A percentile compares a stretch with the other conserved stretches of the same genome.
Evolutionary conservation across 2,113 vertebrate genomes (phyloP).

Genomic region (Hoplias malabaricus): DNA sequence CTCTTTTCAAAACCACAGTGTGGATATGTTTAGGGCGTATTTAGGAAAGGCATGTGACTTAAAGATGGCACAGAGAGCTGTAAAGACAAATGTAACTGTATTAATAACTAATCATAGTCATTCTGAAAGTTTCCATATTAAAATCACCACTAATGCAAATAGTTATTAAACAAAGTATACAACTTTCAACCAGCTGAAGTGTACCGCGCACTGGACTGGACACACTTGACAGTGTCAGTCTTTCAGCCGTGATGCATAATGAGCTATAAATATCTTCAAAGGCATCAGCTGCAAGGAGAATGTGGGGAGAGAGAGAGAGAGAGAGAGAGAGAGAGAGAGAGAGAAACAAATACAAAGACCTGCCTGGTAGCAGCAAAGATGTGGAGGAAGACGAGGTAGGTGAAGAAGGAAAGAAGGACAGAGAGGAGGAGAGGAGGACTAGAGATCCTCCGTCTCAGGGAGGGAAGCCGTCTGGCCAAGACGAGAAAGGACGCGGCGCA

Average conservation of each 20-base stretch:
- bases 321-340: slow-evolving; percentile 29
- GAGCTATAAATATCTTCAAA: slow-evolving; percentile 57
- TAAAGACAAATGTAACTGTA: too few relatives aligned
- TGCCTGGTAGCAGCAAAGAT: slow-evolving; percentile 49
- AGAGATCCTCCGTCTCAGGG: slow-evolving; percentile 88
- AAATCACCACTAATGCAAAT: too few relatives aligned
- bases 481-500: slow-evolving; percentile 86
- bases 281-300: slow-evolving; percentile 33
- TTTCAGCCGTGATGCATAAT: neutral
- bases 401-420: slow-evolving; percentile 58
- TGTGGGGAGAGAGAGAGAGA: slow-evolving; percentile 15
- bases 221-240: neutral
- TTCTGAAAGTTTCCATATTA: too few relatives aligned
- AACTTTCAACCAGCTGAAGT: neutral
- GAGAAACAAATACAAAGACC: slow-evolving; percentile 6
- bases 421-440: slow-evolving; percentile 69
- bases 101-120: too few relatives aligned
- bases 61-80: too few relatives aligned
- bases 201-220: neutral
- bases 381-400: slow-evolving; percentile 54
- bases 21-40: too few relatives aligned
- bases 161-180: neutral
- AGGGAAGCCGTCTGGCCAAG: slow-evolving; percentile 82
- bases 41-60: too few relatives aligned
- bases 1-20: too few relatives aligned